Conservation (phyloP, 2,888 invertebrate genomes). For the Conchocele bisecta region DNA sequence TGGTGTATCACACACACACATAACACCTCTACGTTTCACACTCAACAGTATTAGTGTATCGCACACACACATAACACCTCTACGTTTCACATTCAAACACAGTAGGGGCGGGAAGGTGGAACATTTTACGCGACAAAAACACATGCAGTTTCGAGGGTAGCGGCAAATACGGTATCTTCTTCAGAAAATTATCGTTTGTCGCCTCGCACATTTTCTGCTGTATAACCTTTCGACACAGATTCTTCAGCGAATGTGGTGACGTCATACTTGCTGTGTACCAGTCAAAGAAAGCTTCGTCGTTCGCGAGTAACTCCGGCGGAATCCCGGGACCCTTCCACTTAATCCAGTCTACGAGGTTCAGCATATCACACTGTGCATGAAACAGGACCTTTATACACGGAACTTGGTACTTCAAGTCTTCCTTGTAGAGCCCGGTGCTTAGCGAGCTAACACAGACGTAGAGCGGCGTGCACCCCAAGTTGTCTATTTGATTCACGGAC, state of each 20-base stretch:
- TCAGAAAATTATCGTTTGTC: conserved; percentile 70
- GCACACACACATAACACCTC: too few species aligned
- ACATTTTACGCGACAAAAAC: conserved; percentile 79
- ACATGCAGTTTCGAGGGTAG: conserved; percentile 79
- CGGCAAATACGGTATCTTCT: conserved; percentile 75
- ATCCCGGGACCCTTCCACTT: conserved; percentile 81
- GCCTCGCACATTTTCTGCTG: conserved; percentile 76
- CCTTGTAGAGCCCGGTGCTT: conserved; percentile 81
- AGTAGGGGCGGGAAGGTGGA: conserved; percentile 71
- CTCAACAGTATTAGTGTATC: too few species aligned
- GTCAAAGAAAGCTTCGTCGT: conserved; percentile 72
- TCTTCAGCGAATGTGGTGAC: conserved; percentile 79
- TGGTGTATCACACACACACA: too few species aligned
- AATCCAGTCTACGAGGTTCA: conserved; percentile 82
- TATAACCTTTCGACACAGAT: conserved; percentile 81
- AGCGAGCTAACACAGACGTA: conserved; percentile 81
- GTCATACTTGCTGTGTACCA: conserved; percentile 79
- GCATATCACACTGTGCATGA: conserved; percentile 82
- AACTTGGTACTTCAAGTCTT: conserved; percentile 81
- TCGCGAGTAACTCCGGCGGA: conserved; percentile 74
- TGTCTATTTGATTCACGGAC: conserved; percentile 77
- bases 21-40: too few species aligned
- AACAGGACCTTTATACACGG: conserved; percentile 79
- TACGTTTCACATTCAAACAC: conserved; percentile 48
- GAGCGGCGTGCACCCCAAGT: conserved; percentile 79